Evolutionary conservation across 2,113 vertebrate genomes (phyloP).

Genomic region (Sceloporus undulatus): DNA sequence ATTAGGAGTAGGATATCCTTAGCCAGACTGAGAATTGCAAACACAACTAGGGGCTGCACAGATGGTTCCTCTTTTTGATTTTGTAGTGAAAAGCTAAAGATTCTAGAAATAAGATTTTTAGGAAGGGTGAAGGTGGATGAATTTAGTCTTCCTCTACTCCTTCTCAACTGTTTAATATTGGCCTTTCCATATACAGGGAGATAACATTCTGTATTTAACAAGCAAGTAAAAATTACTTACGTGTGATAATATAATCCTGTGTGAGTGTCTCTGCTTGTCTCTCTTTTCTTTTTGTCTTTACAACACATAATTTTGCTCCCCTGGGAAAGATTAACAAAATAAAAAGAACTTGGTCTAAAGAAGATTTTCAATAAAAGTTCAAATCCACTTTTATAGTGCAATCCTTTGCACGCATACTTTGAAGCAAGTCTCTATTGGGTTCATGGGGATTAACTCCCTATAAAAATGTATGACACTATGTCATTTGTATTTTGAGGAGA

Average conservation of each 20-base stretch:
- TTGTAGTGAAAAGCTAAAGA: not conserved
- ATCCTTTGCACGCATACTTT: not conserved
- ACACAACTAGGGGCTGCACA: not conserved
- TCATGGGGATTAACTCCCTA: not conserved
- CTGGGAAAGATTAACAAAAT: constrained; percentile 72
- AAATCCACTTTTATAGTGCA: constrained; percentile 33
- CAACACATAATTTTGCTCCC: constrained; percentile 95
- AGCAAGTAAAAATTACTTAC: constrained; percentile 80
- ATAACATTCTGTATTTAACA: constrained; percentile 21
- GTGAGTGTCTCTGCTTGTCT: constrained; percentile 93
- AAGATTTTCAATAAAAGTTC: constrained; percentile 40
- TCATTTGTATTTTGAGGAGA: not conserved
- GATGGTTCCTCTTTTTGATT: not conserved
- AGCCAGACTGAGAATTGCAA: not conserved
- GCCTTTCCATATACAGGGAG: not conserved
- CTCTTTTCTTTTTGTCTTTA: constrained; percentile 93
- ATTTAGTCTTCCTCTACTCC: not conserved
- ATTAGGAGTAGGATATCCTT: not conserved
- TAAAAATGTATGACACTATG: not conserved
- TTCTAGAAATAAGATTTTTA: not conserved
- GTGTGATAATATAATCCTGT: constrained; percentile 98
- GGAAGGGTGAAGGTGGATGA: too few species aligned
- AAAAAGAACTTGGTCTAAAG: not conserved
- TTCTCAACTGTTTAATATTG: not conserved
- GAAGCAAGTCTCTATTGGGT: not conserved